Conservation (phyloP, 2,797 vertebrate genomes). For the Myripristis jacobus region DNA sequence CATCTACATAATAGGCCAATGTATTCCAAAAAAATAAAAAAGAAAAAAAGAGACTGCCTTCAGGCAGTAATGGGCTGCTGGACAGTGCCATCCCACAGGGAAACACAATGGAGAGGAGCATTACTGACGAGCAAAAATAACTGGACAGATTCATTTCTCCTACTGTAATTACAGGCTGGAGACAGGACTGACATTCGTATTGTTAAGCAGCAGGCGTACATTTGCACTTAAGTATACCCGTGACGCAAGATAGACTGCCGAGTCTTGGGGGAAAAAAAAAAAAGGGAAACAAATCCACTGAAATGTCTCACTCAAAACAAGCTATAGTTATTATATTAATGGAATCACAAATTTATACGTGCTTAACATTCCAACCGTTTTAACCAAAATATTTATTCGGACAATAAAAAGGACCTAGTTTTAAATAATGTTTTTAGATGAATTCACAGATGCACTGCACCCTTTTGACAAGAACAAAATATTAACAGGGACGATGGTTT, state of each 20-base stretch:
- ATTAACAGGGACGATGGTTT: not conserved
- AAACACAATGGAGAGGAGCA: conserved; percentile 77
- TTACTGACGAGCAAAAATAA: conserved; percentile 80
- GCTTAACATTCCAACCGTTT: conserved; percentile 4
- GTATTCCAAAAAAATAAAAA: conserved; percentile 45
- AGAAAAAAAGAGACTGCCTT: conserved; percentile 46
- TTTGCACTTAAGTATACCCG: conserved; percentile 69
- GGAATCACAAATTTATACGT: not conserved
- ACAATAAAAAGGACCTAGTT: too few relatives aligned
- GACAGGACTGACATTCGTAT: conserved; percentile 71
- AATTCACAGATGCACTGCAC: too few relatives aligned
- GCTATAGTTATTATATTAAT: not conserved
- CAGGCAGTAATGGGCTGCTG: conserved; percentile 76
- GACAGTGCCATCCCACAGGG: conserved; percentile 74
- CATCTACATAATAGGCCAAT: conserved; percentile 74
- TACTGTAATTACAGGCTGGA: conserved; percentile 78
- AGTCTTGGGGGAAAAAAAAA: conserved; percentile 7
- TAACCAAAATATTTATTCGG: not conserved
- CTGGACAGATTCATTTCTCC: conserved; percentile 76
- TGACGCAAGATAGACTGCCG: conserved; percentile 44
- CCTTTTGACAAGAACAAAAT: too few relatives aligned
- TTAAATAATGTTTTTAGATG: not conserved
- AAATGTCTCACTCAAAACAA: conserved; percentile 35
- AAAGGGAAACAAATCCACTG: conserved; percentile 15
- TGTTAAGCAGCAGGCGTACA: conserved; percentile 60